Evolutionary conservation across 2,113 vertebrate genomes (phyloP), one percentile per base, ranked within the genome.

Genomic region (Phocoena phocoena): DNA sequence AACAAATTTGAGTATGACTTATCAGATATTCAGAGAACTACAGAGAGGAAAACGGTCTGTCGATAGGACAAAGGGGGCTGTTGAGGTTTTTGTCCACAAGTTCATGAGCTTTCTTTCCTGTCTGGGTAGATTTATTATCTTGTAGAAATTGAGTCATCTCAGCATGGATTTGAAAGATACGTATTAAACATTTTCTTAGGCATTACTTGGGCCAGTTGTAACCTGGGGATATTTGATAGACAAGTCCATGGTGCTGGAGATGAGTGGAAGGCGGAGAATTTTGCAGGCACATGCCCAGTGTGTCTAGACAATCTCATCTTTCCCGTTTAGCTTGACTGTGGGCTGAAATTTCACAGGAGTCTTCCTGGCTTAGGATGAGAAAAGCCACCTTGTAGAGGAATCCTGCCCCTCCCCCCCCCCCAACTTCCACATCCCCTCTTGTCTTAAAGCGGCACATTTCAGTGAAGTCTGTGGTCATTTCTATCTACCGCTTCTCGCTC

Each of bases 261-360:
- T 11, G 41, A 73, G 31, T 2, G 13, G 33, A 18, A 15, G 28
- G 11, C 2, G 33, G 89, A 44, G 50, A 8, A 65, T 36, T 26
- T 60, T 28, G 7, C 12, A 25, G 33, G 47, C 44, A 73, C 0
- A 0, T 21, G 79, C 3, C 3, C 1, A 2, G 5, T 6, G 21
- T 6, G 58, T 15, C 20, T 11, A 8, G 25, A 1, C 1, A 1
- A n/a, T 20, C 23, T 63, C 21, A 5, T 1, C 8, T 33, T 18
- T 58, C 47, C 4, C 20, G 28, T 13, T 63, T 28, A 70, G 26
- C 58, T 18, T 79, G 6, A 36, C 12, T 5, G 10, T 36, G 23
- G 55, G 20, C 4, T 31, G 8, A 31, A 31, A 38, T 33, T 18
- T 47, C 62, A 33, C 8, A 11, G 23, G 5, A 21, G 4, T 21